A percentile compares a stretch with the other conserved stretches of the same genome.
Conservation (phyloP, 2,113 vertebrate genomes). For the Chaetura pelagica region DNA sequence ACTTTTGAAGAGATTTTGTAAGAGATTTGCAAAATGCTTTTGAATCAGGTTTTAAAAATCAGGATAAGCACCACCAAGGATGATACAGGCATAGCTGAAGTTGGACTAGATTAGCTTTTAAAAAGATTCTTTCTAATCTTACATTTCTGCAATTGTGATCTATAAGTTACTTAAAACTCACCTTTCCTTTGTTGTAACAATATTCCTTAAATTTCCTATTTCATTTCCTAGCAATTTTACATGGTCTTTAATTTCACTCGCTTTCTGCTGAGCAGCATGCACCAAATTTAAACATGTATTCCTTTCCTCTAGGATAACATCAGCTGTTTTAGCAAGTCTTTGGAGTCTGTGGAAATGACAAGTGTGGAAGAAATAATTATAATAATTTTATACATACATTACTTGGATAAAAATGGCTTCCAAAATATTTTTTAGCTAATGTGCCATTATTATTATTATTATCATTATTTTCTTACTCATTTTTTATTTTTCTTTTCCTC, state of each 20-base stretch:
- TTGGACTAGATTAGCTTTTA: background rate
- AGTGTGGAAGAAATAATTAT: background rate
- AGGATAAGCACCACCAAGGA: background rate
- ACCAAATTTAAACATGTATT: slow-evolving; percentile 86
- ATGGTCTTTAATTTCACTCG: slow-evolving; percentile 79
- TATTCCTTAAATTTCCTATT: slow-evolving; percentile 82
- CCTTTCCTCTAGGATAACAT: slow-evolving; percentile 82
- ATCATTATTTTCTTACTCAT: slow-evolving; percentile 79
- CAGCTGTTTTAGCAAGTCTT: slow-evolving; percentile 77
- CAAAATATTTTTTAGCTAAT: background rate
- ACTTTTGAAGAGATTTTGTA: background rate
- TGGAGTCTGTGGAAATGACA: slow-evolving; percentile 78
- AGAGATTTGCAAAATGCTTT: background rate
- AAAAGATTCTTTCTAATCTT: background rate
- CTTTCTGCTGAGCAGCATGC: slow-evolving; percentile 79
- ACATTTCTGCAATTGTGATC: background rate
- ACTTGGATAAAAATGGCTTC: background rate
- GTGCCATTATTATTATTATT: background rate
- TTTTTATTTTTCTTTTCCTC: slow-evolving; percentile 78
- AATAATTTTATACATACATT: background rate
- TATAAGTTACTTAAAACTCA: slow-evolving; percentile 56
- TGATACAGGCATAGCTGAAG: background rate
- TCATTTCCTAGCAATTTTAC: slow-evolving; percentile 83
- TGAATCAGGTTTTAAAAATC: background rate
- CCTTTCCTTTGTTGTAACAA: slow-evolving; percentile 82